Conservation (phyloP, 2,888 invertebrate species). For the Luffia ferchaultella region DNA sequence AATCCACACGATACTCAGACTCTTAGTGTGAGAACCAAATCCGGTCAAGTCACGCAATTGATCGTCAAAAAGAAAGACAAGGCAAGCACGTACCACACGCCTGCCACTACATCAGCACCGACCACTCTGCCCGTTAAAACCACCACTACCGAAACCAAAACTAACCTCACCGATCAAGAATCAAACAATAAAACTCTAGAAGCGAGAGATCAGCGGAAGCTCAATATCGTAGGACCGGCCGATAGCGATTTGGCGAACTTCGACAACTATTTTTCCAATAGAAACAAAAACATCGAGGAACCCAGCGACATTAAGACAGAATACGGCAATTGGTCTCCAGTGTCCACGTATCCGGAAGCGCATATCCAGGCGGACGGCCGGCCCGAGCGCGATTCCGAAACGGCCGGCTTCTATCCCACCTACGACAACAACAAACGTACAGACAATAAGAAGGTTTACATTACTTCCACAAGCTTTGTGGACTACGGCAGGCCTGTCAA, state of each 20-base stretch:
- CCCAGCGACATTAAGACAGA: slow-evolving; percentile 53
- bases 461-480: slow-evolving; percentile 50
- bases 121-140: slow-evolving; percentile 37
- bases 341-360: slow-evolving; percentile 55
- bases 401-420: slow-evolving; percentile 51
- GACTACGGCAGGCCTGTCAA: slow-evolving; percentile 52
- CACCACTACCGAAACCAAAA: slow-evolving; percentile 25
- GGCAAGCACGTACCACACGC: slow-evolving; percentile 44
- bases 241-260: slow-evolving; percentile 55
- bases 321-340: slow-evolving; percentile 63
- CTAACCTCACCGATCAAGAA: slow-evolving; percentile 26
- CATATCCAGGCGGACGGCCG: slow-evolving; percentile 52
- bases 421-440: slow-evolving; percentile 50
- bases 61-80: slow-evolving; percentile 76
- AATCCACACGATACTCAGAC: slow-evolving; percentile 81
- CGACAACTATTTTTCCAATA: slow-evolving; percentile 49
- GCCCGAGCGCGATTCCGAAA: slow-evolving; percentile 44
- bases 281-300: slow-evolving; percentile 46
- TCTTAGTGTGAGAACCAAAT: slow-evolving; percentile 77
- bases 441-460: slow-evolving; percentile 55
- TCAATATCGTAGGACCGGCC: slow-evolving; percentile 38
- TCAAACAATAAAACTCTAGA: slow-evolving; percentile 46
- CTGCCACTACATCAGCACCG: slow-evolving; percentile 30
- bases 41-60: slow-evolving; percentile 79
- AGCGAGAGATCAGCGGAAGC: slow-evolving; percentile 49